These are phyloP conservation scores for Watsonalla cultraria DNA, from an alignment of 2,888 invertebrate genomes.

Conservation along the genomic window DNA sequence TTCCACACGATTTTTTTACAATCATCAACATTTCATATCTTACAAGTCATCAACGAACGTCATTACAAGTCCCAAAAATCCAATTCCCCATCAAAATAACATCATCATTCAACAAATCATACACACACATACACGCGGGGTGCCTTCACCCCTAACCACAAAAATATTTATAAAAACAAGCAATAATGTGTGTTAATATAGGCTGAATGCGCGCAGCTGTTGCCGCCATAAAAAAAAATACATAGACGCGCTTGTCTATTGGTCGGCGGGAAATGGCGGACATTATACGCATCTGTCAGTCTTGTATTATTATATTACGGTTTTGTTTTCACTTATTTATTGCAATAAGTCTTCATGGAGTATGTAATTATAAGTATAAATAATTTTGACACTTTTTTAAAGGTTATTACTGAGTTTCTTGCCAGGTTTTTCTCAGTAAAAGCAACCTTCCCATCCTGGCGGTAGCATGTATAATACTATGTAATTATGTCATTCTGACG, in stretches of 20 bases:
- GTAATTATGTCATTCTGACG: too few relatives aligned
- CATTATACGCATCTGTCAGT: constrained; percentile 69
- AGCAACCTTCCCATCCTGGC: too few relatives aligned
- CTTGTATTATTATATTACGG: constrained; percentile 45
- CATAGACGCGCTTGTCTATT: constrained; percentile 41
- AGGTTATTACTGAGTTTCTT: too few relatives aligned
- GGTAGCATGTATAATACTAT: too few relatives aligned
- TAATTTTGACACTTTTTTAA: too few relatives aligned
- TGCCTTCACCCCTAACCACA: constrained; percentile 1
- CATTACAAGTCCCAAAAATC: constrained; percentile 30
- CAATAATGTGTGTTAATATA: constrained; percentile 64
- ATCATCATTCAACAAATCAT: constrained; percentile 31
- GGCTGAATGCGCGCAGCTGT: constrained; percentile 60
- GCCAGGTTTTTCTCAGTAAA: too few relatives aligned
- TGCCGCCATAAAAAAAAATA: constrained; percentile 51
- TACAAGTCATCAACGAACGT: constrained; percentile 13
- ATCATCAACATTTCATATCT: background rate
- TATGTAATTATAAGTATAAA: background rate
- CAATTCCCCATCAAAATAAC: constrained; percentile 39
- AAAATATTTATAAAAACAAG: constrained; percentile 56
- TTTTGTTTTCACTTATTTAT: background rate
- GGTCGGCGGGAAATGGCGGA: constrained; percentile 49
- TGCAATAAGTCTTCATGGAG: background rate
- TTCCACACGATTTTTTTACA: too few relatives aligned
- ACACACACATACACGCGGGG: constrained; percentile 3